phyloP scores from a whole-genome alignment of 2,797 vertebrate genomes.

The Anguilla anguilla region DNA sequence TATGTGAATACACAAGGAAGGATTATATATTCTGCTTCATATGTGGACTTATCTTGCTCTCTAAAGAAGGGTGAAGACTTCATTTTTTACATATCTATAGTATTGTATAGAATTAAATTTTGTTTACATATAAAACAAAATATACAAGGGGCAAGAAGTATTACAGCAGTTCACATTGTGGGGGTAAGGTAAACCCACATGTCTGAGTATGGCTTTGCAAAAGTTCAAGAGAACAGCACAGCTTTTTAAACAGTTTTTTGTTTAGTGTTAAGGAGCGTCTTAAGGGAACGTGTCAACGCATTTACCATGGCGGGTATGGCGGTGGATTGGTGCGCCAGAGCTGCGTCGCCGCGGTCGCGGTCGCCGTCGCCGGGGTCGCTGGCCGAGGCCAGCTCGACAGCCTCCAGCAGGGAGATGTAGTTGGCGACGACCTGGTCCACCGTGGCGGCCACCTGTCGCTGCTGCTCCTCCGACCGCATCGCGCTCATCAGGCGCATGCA shows the following conservation, averaged over 20 bases:
- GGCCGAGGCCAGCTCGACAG: conserved; percentile 82
- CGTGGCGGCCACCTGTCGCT: conserved; percentile 82
- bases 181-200: conserved; percentile 68
- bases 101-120: conserved; percentile 68
- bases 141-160: conserved; percentile 88
- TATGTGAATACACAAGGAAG: conserved; percentile 27
- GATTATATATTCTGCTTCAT: conserved; percentile 67
- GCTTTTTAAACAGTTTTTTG: conserved; percentile 35
- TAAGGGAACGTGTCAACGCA: conserved; percentile 97
- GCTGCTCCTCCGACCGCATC: conserved; percentile 78
- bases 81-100: conserved; percentile 65
- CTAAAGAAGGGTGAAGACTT: conserved; percentile 59
- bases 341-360: conserved; percentile 87
- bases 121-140: conserved; percentile 90
- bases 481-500: conserved; percentile 90
- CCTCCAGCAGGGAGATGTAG: conserved; percentile 86
- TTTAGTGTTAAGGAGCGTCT: conserved; percentile 95
- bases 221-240: conserved; percentile 65
- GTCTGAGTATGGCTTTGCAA: conserved; percentile 90
- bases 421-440: conserved; percentile 85
- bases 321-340: conserved; percentile 91
- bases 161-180: conserved; percentile 85
- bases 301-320: conserved; percentile 96
- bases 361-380: conserved; percentile 77
- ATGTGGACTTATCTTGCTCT: conserved; percentile 58